Evolutionary conservation across 2,888 invertebrate genomes (phyloP), one percentile per base, ranked within the genome.

Genomic region (Chaetoderma sp.): DNA sequence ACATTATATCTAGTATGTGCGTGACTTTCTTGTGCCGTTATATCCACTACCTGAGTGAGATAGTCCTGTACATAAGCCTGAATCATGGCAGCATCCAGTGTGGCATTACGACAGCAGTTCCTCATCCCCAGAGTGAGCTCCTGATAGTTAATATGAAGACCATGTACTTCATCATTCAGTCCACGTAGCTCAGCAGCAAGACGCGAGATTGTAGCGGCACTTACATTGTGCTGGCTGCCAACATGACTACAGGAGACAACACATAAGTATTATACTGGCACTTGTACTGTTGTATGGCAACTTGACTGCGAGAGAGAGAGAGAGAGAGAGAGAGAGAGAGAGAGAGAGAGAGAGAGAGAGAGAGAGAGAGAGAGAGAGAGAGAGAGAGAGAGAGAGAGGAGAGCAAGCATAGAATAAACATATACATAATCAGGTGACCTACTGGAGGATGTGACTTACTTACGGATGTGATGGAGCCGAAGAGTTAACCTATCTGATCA

Each of bases 31-130:
- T 69, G 65, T 60, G 72, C 73, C 21, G 69, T 70, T 5, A 75
- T 45, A 10, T 65, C 69, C n/a, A n/a, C 28, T 68, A 80, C 80
- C 74, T 78, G 64, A 18, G 75, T 70, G 27, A 81, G 57, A 5
- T 76, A 71, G 21, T 63, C 60, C 32, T 73, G 65, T 6, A 79
- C 72, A 47, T 74, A 72, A 36, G 72, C 70, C 33, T 70, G 72
- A 6, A 80, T 67, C 8, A 67, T 52, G 13, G 64, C 66, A 47
- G 68, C 67, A 42, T 73, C 64, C 47, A 70, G 71, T 4, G 73
- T 75, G 28, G 76, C 77, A 60, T 79, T 78, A 23, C 71, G 63
- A 68, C 81, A 81, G 61, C 81, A 79, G 58, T 71, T 78, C 54
- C 74, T 74, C 42, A 79, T 59, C 32, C 63, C 67, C 30, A 70